A percentile compares a stretch with the other conserved stretches of the same genome.
Conservation (phyloP, 2,888 invertebrate genomes). For the Elmis aenea region DNA sequence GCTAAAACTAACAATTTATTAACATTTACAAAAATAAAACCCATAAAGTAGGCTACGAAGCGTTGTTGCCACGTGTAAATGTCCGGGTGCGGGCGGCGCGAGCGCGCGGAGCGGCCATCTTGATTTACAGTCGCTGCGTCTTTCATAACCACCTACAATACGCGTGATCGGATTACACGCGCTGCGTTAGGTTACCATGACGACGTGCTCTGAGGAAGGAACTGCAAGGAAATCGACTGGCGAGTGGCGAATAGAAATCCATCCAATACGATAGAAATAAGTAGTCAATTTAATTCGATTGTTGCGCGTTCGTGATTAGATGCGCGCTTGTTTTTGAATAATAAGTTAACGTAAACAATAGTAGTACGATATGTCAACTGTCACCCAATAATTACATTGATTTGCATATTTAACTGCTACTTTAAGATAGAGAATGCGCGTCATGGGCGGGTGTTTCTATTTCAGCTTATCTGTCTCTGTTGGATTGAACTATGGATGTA, state of each 20-base stretch:
- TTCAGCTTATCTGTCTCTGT: no score
- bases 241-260: no score
- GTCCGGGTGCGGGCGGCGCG: slow-evolving; percentile 19
- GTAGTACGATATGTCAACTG: slow-evolving; percentile 36
- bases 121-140: slow-evolving; percentile 8
- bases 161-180: slow-evolving; percentile 6
- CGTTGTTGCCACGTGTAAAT: slow-evolving; percentile 17
- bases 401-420: slow-evolving; percentile 40
- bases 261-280: no score
- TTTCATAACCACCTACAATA: slow-evolving; percentile 8
- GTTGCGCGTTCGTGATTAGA: slow-evolving; percentile 4
- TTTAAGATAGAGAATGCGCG: slow-evolving; percentile 14
- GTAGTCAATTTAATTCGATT: no score
- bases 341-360: slow-evolving; percentile 24
- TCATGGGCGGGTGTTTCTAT: neutral
- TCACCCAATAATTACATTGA: slow-evolving; percentile 32
- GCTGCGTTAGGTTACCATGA: slow-evolving; percentile 5
- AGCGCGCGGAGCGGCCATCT: slow-evolving; percentile 13
- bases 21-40: neutral
- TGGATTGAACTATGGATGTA: no score
- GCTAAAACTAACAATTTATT: no score
- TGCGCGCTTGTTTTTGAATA: neutral
- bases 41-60: slow-evolving; percentile 17
- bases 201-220: no score
- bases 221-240: no score